Base-by-base conservation (phyloP, 2,113 vertebrate genomes). In the Dromas ardeola region DNA sequence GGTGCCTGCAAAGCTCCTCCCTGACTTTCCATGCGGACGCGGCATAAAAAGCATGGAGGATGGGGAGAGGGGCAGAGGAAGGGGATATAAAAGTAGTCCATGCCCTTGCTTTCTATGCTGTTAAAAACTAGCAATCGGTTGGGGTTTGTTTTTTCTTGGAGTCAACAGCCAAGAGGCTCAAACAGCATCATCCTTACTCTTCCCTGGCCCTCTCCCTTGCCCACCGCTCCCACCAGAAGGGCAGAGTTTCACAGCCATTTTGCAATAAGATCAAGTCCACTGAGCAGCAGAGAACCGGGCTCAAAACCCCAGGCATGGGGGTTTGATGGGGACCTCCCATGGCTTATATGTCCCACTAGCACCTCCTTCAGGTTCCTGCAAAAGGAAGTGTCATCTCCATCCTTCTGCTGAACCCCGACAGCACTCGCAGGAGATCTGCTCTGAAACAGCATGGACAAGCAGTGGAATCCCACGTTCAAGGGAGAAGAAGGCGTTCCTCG, bases 391-490 rank as follows among this genome's bases (percentile, higher is more conserved):
- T 81, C 29, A 16, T 45, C 32, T 90, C 22, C 47, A 40, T 63
- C 55, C 22, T 66, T 52, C n/a, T 55, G 73, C 86, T n/a, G 47
- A 74, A 36, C 40, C 16, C 29, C 67, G 78, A 7, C 3, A 32
- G 43, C 32, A 7, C 32, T 58, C 0, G 1, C 69, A 62, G 78
- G 61, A 74, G 29, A 59, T 36, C 26, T 38, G 59, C 18, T 88
- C 1, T 0, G 0, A 56, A 32, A 32, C 29, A 58, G 59, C 3
- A 1, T 4, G 34, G 40, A 56, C 9, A 9, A 77, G 61, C 55
- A 80, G 62, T 45, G 50, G 43, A 88, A 52, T n/a, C 18, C 22
- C 23, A 5, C 2, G 2, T 30, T 49, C 17, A 34, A n/a, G 29
- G 25, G 7, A 74, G 47, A 15, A 69, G 77, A 18, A 62, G 0